Evolutionary conservation across 2,888 invertebrate genomes (phyloP), one percentile per base, ranked within the genome.

Genomic region (Eupeodes luniger): DNA sequence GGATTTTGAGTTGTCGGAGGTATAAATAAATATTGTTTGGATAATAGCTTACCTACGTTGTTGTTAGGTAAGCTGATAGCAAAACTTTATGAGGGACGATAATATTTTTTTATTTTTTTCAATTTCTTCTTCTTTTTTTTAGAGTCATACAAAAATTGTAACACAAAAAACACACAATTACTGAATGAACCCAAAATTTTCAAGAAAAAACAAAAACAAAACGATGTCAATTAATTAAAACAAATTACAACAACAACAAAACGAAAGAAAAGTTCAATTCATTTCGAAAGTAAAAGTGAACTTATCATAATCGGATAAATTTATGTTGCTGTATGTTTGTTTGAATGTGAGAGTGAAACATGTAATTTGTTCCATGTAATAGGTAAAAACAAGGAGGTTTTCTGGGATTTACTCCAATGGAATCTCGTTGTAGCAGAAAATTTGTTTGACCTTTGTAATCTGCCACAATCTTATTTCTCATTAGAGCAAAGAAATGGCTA

Each of bases 51-150:
- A 84, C 72, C 27, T 27, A 27, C 27, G 27, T 27, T 27, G 77
- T 77, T 80, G 84, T 87, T 84, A 51, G 76, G 83, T 77, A 67
- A 87, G 83, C 75, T 83, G 75, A 83, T 86, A 67, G 83, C 70
- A 80, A 55, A 82, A 79, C 75, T 83, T 79, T 79, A 80, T 55
- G 70, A 75, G 40, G 57, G 66, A 79, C 57, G n/a, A 44, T n/a
- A 16, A 51, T 19, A 19, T 40, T 27, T 36, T 55, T 19, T 70
- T 34, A 5, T 40, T 40, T 40, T 40, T 40, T 40, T 40, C 6
- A 5, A 40, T 40, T 40, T 40, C 40, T 49, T 78, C 27, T 19
- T 59, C 0, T 14, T 47, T 44, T 34, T 66, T 12, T 59, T n/a
- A n/a, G 34, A 14, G 34, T 5, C n/a, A 34, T 7, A 66, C 6